phyloP scores from a whole-genome alignment of 2,888 invertebrate species.

The Urechis unicinctus region DNA sequence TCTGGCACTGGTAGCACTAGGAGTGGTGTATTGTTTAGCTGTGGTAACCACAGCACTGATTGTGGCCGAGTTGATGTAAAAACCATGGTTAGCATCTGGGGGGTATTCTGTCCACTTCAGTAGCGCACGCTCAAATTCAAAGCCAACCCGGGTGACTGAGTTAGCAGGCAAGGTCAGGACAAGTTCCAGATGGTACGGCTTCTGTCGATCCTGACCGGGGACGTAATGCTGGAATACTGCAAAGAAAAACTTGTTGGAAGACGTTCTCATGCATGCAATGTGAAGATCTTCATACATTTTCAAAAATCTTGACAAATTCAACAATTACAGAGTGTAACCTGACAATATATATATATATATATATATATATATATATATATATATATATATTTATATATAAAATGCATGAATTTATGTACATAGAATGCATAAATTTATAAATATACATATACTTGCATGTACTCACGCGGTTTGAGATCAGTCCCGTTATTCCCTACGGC shows the following conservation, averaged over 20 bases:
- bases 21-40: constrained; percentile 66
- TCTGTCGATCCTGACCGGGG: constrained; percentile 77
- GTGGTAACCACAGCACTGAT: constrained; percentile 70
- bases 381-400: no score
- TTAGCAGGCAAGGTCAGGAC: constrained; percentile 72
- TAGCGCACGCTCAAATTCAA: constrained; percentile 91
- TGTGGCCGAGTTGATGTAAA: constrained; percentile 85
- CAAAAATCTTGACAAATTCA: no score
- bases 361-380: no score
- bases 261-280: neutral
- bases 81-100: constrained; percentile 98
- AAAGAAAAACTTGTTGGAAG: constrained; percentile 4
- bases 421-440: no score
- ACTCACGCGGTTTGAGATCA: neutral
- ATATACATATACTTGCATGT: no score
- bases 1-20: constrained; percentile 67
- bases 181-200: constrained; percentile 79
- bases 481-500: constrained; percentile 22
- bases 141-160: constrained; percentile 72
- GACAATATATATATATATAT: no score
- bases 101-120: constrained; percentile 98
- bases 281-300: neutral
- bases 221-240: constrained; percentile 36
- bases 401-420: no score
- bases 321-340: no score